phyloP scores from a whole-genome alignment of 2,888 invertebrate genomes.

The Drosophila kuntzei region DNA sequence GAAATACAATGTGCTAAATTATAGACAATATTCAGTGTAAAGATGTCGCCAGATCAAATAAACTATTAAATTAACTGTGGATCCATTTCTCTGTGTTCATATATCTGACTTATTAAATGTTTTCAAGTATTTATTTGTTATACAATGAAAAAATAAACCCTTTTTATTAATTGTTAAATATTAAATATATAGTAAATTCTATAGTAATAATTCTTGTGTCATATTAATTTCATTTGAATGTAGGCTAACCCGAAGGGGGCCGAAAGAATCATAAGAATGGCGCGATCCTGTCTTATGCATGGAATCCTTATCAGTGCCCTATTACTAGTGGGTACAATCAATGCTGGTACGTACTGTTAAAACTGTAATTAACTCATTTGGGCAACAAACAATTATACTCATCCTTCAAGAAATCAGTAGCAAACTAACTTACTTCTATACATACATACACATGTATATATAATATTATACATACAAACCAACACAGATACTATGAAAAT shows the following conservation, averaged over 20 bases:
- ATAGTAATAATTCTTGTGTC: neutral
- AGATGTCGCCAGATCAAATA: neutral
- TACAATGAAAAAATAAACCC: neutral
- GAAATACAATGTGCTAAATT: neutral
- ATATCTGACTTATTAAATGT: neutral
- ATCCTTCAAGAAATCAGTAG: no score
- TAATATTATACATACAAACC: no score
- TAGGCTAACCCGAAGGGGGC: slow-evolving; percentile 49
- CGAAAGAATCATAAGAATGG: slow-evolving; percentile 35
- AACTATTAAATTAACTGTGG: neutral
- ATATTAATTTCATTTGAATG: slow-evolving; percentile 7
- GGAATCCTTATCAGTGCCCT: slow-evolving; percentile 42
- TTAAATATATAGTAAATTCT: neutral
- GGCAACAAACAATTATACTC: no score
- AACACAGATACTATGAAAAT: neutral
- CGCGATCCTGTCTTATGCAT: slow-evolving; percentile 10
- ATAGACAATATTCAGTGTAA: neutral
- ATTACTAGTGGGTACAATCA: slow-evolving; percentile 42
- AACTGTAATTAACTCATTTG: no score
- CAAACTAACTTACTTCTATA: neutral
- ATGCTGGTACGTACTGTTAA: slow-evolving; percentile 61
- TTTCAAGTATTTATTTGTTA: neutral
- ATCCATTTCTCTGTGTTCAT: neutral
- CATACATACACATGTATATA: no score
- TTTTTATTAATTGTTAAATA: neutral